A percentile compares a stretch with the other conserved stretches of the same genome.
Evolutionary conservation across 2,888 invertebrate genomes (phyloP).

Genomic region (Trissoscelio sp.): DNA sequence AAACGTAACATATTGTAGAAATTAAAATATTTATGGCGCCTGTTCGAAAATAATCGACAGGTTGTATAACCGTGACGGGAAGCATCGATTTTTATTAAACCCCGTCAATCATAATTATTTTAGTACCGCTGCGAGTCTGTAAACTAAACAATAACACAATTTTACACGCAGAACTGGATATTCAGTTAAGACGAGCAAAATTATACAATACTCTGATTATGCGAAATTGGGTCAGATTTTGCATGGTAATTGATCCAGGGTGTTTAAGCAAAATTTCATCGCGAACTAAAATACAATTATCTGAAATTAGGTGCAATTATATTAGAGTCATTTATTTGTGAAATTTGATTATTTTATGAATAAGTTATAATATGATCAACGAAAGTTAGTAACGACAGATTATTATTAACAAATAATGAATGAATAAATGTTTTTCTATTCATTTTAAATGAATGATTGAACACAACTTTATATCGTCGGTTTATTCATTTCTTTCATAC

Average conservation of each 20-base stretch:
- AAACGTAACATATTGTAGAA: not conserved
- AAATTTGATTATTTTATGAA: not conserved
- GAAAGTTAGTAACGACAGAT: too few relatives aligned
- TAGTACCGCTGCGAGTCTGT: not conserved
- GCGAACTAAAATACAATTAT: slow-evolving; percentile 30
- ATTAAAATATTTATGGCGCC: slow-evolving; percentile 2
- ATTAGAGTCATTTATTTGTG: not conserved
- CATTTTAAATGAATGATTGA: too few relatives aligned
- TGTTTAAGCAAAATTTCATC: slow-evolving; percentile 42
- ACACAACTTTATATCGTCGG: too few relatives aligned
- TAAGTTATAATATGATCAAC: not conserved
- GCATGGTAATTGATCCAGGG: slow-evolving; percentile 43
- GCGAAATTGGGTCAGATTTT: slow-evolving; percentile 44
- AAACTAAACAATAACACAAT: slow-evolving; percentile 20
- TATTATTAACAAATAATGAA: too few relatives aligned
- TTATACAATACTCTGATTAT: slow-evolving; percentile 40
- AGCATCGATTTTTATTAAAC: slow-evolving; percentile 1
- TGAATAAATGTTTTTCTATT: too few relatives aligned
- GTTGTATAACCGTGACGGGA: not conserved
- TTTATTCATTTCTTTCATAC: not conserved
- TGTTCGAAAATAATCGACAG: not conserved
- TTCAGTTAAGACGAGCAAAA: slow-evolving; percentile 25
- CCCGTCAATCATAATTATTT: slow-evolving; percentile 11
- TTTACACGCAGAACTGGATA: slow-evolving; percentile 8
- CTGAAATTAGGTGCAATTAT: slow-evolving; percentile 26